Evolutionary conservation across 2,888 invertebrate genomes (phyloP), one percentile per base, ranked within the genome.

Genomic region (Agonum fuliginosum): DNA sequence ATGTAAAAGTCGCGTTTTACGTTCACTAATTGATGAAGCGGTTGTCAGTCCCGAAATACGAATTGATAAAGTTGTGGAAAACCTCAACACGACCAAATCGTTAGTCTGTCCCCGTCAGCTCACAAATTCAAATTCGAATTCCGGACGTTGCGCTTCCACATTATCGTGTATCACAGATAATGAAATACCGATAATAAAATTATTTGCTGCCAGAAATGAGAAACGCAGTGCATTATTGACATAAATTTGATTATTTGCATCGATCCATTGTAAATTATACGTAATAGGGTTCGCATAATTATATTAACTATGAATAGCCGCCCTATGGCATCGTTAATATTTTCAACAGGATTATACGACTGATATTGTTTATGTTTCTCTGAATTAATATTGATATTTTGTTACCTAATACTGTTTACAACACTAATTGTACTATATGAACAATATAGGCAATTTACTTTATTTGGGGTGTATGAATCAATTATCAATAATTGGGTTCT

Each of bases 181-280:
- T 73, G 58, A 73, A 73, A 73, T 73, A 58, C 43, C 73, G 43
- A 43, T 73, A 73, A 73, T 41, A 62, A 62, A 73, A 58, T 73
- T 73, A 73, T 48, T 24, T 22, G 34, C 51, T 54, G 12, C 22
- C 37, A 12, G 54, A 51, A 72, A 27, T 46, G 70, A 70, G 70
- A 27, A 62, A 30, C 17, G 58, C 58, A 30, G 6, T 62, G 30
- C 58, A 62, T 67, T 67, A 41, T 67, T 67, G 67, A 67, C 41
- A 41, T 67, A 67, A 67, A 67, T 67, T 67, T 37, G 67, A 41
- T 67, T 67, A 67, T 67, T 67, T 41, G 67, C 41, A 10, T 19
- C 65, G 34, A 65, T 41, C 67, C 67, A 41, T 22, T 58, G 37
- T 22, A 41, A 67, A 67, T 67, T 67, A 41, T 41, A 30, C 30